Conservation (phyloP, 2,888 invertebrate species). For the Ormyrus thymus region DNA sequence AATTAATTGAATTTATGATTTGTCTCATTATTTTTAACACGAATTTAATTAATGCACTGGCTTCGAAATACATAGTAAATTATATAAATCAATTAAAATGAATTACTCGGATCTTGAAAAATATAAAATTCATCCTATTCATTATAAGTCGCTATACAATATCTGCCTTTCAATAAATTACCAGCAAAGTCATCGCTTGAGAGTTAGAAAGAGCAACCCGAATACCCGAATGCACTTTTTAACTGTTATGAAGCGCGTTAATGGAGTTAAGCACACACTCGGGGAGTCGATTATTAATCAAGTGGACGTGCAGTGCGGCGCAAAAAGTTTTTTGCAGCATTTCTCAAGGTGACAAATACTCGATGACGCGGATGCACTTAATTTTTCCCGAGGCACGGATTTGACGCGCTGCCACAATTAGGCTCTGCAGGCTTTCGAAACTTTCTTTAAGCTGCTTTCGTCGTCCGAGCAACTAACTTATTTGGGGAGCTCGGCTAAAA, state of each 20-base stretch:
- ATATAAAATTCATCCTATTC: no score
- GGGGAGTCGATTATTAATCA: slow-evolving; percentile 20
- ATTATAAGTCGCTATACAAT: no score
- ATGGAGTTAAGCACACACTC: slow-evolving; percentile 7
- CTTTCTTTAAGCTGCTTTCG: slow-evolving; percentile 4
- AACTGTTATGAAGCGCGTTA: slow-evolving; percentile 7
- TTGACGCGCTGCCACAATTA: slow-evolving; percentile 10
- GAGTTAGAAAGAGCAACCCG: neutral
- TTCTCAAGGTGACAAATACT: slow-evolving; percentile 26
- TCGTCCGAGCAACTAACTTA: neutral
- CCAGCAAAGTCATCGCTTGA: no score
- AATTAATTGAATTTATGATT: no score
- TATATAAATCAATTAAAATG: no score
- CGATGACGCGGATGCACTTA: slow-evolving; percentile 24
- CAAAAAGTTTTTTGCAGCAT: neutral
- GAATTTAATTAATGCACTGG: no score
- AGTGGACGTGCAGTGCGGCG: neutral
- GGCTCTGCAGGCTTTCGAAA: slow-evolving; percentile 25
- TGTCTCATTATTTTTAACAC: no score
- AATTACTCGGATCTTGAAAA: no score
- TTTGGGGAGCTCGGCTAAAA: neutral
- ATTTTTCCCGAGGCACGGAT: neutral
- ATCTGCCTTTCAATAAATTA: no score
- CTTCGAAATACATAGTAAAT: no score
- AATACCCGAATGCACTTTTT: neutral